phyloP scores from a whole-genome alignment of 2,797 vertebrate species.

The Lateolabrax maculatus region DNA sequence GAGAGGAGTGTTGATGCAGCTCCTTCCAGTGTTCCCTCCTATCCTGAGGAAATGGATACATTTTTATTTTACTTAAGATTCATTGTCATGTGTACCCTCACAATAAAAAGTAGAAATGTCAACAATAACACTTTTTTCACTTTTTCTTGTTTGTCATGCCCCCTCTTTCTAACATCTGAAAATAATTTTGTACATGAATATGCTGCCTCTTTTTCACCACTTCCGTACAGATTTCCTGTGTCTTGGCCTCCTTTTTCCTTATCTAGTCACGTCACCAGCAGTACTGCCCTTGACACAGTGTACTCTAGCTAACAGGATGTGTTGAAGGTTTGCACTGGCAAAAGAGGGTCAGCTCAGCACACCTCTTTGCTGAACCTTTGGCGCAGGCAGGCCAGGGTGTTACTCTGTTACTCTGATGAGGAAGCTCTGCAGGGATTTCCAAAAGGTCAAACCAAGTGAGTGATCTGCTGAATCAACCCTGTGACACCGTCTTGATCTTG shows the following conservation, averaged over 20 bases:
- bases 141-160: neutral
- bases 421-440: slow-evolving; percentile 45
- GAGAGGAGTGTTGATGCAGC: slow-evolving; percentile 18
- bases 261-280: slow-evolving; percentile 6
- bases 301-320: slow-evolving; percentile 2
- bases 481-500: slow-evolving; percentile 57
- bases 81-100: neutral
- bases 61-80: neutral
- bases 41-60: slow-evolving; percentile 5
- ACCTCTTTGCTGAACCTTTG: slow-evolving; percentile 8
- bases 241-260: neutral
- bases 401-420: slow-evolving; percentile 34
- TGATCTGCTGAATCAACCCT: slow-evolving; percentile 52
- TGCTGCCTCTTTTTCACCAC: neutral
- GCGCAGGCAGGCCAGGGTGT: slow-evolving; percentile 17
- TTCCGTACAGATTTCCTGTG: slow-evolving; percentile 5
- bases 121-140: neutral
- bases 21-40: slow-evolving; percentile 22
- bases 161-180: slow-evolving; percentile 18
- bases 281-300: slow-evolving; percentile 19
- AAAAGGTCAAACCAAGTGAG: slow-evolving; percentile 59
- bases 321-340: slow-evolving; percentile 19
- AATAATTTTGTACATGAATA: slow-evolving; percentile 6
- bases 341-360: slow-evolving; percentile 8
- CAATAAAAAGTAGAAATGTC: neutral